Conservation (phyloP, 2,797 vertebrate species). For the Sebastes steindachneri region DNA sequence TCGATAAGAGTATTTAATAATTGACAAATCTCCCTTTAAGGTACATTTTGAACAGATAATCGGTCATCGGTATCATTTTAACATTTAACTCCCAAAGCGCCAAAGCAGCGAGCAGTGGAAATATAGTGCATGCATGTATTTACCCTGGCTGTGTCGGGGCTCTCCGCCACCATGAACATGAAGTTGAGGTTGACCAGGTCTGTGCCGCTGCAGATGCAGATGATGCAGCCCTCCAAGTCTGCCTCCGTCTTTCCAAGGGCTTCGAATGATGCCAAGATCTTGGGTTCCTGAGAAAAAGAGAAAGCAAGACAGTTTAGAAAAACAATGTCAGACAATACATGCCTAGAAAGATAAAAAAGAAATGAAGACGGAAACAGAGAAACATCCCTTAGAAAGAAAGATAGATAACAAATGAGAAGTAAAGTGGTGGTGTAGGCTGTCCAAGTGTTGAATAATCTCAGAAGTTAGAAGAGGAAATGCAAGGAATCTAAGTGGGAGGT, state of each 20-base stretch:
- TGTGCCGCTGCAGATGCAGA: slow-evolving; percentile 95
- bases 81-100: too few species aligned
- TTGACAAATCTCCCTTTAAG: too few species aligned
- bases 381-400: background rate
- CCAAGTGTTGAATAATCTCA: background rate
- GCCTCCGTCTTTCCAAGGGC: slow-evolving; percentile 91
- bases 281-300: slow-evolving; percentile 88
- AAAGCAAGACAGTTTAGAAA: background rate
- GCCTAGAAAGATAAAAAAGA: background rate
- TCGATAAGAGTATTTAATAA: too few species aligned
- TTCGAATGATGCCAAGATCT: slow-evolving; percentile 93
- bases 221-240: slow-evolving; percentile 93
- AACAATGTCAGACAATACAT: background rate
- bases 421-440: background rate
- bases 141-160: slow-evolving; percentile 92
- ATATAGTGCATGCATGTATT: slow-evolving; percentile 1
- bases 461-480: too few species aligned
- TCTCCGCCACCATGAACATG: slow-evolving; percentile 96
- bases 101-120: too few species aligned
- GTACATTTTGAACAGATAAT: too few species aligned
- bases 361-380: background rate
- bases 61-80: too few species aligned
- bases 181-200: slow-evolving; percentile 99
- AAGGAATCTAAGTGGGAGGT: background rate
- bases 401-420: background rate